phyloP scores from a whole-genome alignment of 1,140 invertebrate genomes.

The Drosophila oshimai region DNA sequence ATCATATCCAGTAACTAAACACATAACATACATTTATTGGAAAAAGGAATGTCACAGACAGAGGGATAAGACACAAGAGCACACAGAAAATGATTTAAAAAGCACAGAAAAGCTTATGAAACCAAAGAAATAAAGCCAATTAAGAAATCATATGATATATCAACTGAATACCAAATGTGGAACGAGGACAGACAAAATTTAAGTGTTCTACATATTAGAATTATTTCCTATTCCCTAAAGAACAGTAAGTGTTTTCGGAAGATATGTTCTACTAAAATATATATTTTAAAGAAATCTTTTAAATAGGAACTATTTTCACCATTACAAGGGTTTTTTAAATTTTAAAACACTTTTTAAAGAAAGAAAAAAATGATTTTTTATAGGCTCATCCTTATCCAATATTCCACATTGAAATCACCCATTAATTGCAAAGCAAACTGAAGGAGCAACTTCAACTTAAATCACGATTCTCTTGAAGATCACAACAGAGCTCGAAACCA shows the following conservation, averaged over 20 bases:
- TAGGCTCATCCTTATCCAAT: too few relatives aligned
- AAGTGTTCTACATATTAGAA: too few relatives aligned
- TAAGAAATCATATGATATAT: background rate
- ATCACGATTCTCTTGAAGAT: background rate
- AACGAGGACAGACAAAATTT: background rate
- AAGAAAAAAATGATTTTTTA: background rate
- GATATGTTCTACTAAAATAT: too few relatives aligned
- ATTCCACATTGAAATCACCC: background rate
- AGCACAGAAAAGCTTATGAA: constrained; percentile 17
- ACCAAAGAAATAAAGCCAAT: background rate
- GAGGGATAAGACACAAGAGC: background rate
- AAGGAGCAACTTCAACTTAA: background rate
- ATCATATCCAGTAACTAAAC: constrained; percentile 2
- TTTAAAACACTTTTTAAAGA: too few relatives aligned
- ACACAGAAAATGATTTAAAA: constrained; percentile 15
- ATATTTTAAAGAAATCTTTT: too few relatives aligned
- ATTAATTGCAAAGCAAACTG: background rate
- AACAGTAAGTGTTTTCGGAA: too few relatives aligned
- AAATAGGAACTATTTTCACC: background rate
- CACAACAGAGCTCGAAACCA: background rate
- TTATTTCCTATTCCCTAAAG: too few relatives aligned
- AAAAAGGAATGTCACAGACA: background rate
- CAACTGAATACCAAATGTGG: too few relatives aligned
- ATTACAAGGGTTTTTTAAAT: background rate
- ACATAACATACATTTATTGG: background rate